Percentiles rank a stretch among this genome's conserved stretches.
Evolutionary conservation across 2,113 vertebrate species (phyloP).

Genomic region (Aspidoscelis tigris): DNA sequence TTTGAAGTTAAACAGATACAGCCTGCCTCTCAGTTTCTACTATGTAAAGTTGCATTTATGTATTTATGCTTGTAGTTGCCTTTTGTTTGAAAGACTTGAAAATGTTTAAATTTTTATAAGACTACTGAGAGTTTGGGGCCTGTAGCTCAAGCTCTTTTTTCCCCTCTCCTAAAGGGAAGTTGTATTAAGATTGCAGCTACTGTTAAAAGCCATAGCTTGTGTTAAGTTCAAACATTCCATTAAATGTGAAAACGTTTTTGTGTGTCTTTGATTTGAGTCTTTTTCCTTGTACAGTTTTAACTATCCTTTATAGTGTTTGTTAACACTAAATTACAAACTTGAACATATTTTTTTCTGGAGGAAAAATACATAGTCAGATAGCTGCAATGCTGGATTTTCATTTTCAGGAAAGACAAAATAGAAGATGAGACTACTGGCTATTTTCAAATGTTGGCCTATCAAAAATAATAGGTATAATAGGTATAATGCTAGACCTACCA

Average conservation of each 20-base stretch:
- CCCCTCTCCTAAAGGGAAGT: slow-evolving; percentile 15
- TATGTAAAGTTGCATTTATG: slow-evolving; percentile 71
- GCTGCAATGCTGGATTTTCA: background rate
- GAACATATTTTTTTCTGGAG: background rate
- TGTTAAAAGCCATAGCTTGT: slow-evolving; percentile 62
- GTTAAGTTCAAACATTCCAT: slow-evolving; percentile 67
- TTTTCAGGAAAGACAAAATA: slow-evolving; percentile 3
- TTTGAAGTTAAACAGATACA: slow-evolving; percentile 66
- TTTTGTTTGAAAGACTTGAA: slow-evolving; percentile 62
- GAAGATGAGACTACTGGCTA: background rate
- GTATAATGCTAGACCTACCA: background rate
- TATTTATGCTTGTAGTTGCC: slow-evolving; percentile 72
- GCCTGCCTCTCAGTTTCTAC: slow-evolving; percentile 59
- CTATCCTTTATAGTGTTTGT: slow-evolving; percentile 11
- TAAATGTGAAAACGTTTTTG: slow-evolving; percentile 60
- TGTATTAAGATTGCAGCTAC: slow-evolving; percentile 62
- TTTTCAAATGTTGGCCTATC: background rate
- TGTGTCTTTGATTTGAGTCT: slow-evolving; percentile 59
- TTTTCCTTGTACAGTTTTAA: slow-evolving; percentile 40
- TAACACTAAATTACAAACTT: slow-evolving; percentile 30
- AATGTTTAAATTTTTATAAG: slow-evolving; percentile 54
- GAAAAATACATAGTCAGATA: background rate
- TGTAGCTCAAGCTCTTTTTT: slow-evolving; percentile 32
- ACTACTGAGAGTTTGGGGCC: slow-evolving; percentile 32
- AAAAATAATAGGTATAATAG: background rate